These are phyloP conservation scores for Heteropelma amictum DNA, from an alignment of 2,888 invertebrate species.

Conservation along the genomic window DNA sequence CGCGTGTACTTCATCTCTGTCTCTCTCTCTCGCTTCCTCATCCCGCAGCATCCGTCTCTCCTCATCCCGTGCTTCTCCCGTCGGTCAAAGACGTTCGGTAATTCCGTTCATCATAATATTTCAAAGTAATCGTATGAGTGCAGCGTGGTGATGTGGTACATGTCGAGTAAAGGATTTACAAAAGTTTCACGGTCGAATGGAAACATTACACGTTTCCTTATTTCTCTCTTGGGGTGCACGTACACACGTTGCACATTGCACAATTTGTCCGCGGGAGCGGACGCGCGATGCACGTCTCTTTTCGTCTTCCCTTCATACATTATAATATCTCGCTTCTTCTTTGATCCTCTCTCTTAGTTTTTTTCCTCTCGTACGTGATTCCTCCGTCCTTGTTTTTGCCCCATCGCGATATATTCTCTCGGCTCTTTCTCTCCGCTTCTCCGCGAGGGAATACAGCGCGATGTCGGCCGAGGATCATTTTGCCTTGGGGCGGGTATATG, in stretches of 20 bases:
- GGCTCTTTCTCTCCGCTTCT: slow-evolving; percentile 1
- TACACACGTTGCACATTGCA: slow-evolving; percentile 30
- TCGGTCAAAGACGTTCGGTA: slow-evolving; percentile 48
- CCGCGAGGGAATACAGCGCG: slow-evolving; percentile 28
- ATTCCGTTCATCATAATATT: slow-evolving; percentile 56
- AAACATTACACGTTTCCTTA: slow-evolving; percentile 54
- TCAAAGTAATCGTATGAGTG: slow-evolving; percentile 48
- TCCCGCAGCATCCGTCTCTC: not conserved
- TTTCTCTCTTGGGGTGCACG: slow-evolving; percentile 15
- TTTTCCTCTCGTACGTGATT: slow-evolving; percentile 23
- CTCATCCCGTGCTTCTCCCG: not conserved
- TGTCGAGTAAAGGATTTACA: slow-evolving; percentile 40
- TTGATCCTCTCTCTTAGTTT: slow-evolving; percentile 21
- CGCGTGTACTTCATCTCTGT: slow-evolving; percentile 36
- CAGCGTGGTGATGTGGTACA: slow-evolving; percentile 35
- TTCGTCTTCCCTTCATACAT: slow-evolving; percentile 39
- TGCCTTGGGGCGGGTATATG: slow-evolving; percentile 32
- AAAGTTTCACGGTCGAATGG: slow-evolving; percentile 56
- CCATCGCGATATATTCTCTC: not conserved
- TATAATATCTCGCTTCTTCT: slow-evolving; percentile 49
- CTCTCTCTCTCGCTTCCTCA: not conserved
- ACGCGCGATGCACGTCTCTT: slow-evolving; percentile 46
- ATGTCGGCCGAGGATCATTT: slow-evolving; percentile 42
- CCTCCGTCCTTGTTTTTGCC: slow-evolving; percentile 2
- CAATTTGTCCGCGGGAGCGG: slow-evolving; percentile 54